A percentile compares a stretch with the other conserved stretches of the same genome.
Evolutionary conservation across 2,888 invertebrate species (phyloP).

Genomic region (Acanthosepion pharaonis): DNA sequence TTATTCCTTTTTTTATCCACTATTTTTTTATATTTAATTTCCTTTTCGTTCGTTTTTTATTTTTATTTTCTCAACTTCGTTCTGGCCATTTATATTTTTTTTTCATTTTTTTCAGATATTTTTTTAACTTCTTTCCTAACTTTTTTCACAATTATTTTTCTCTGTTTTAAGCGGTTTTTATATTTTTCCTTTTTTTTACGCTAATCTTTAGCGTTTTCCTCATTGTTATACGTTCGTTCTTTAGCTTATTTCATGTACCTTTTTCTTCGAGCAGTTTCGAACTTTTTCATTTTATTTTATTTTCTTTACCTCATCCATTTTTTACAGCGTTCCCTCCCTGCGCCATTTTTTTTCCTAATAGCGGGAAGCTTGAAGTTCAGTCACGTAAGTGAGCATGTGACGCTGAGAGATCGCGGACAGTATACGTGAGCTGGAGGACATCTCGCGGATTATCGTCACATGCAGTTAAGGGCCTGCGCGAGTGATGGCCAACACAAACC

Average conservation of each 20-base stretch:
- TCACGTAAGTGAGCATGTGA: slow-evolving; percentile 9
- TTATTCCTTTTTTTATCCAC: neutral
- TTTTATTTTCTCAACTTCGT: neutral
- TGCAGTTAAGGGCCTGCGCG: slow-evolving; percentile 21
- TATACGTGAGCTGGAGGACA: slow-evolving; percentile 33
- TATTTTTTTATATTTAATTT: neutral
- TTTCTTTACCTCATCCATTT: neutral
- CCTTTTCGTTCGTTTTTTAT: neutral
- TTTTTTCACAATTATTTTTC: neutral
- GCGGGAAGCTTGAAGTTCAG: slow-evolving; percentile 17
- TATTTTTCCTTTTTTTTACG: neutral
- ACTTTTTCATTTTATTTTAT: neutral
- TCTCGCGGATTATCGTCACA: slow-evolving; percentile 33
- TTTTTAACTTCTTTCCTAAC: neutral
- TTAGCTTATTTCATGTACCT: no score
- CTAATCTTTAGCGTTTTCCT: neutral
- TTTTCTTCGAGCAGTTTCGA: no score
- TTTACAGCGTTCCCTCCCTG: neutral
- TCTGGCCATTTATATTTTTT: neutral
- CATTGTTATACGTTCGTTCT: neutral
- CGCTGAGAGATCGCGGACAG: neutral
- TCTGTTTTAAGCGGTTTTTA: neutral
- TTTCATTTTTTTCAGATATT: neutral
- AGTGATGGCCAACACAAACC: neutral
- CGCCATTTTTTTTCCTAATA: neutral